phyloP scores from a whole-genome alignment of 2,797 vertebrate genomes.

The Platyrinchus mystaceus region DNA sequence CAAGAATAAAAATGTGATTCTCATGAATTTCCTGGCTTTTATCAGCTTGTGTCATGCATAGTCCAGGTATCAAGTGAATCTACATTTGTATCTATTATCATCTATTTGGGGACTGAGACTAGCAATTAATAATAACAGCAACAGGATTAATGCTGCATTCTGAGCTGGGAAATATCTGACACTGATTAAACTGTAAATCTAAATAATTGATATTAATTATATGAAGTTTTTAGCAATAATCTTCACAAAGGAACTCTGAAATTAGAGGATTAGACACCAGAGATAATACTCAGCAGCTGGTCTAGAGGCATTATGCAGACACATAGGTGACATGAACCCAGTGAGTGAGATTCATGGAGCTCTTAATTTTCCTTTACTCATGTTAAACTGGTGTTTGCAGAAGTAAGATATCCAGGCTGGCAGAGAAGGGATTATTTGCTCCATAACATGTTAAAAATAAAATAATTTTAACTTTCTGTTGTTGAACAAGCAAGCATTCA shows the following conservation, averaged over 20 bases:
- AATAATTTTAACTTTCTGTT: background rate
- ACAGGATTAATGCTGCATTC: conserved; percentile 37
- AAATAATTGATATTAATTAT: conserved; percentile 73
- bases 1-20: background rate
- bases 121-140: conserved; percentile 48
- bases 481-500: background rate
- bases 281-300: conserved; percentile 51
- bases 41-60: background rate
- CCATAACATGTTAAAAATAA: background rate
- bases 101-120: conserved; percentile 33
- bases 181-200: conserved; percentile 66
- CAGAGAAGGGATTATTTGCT: background rate
- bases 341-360: background rate
- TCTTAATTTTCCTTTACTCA: background rate
- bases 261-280: conserved; percentile 63
- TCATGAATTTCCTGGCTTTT: background rate
- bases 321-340: background rate
- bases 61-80: conserved; percentile 14
- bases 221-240: conserved; percentile 64
- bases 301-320: background rate
- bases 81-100: conserved; percentile 41
- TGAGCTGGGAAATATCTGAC: conserved; percentile 52
- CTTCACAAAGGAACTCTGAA: conserved; percentile 62
- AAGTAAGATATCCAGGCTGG: background rate
- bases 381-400: background rate